phyloP scores from a whole-genome alignment of 2,888 invertebrate species.

The Theretra japonica region DNA sequence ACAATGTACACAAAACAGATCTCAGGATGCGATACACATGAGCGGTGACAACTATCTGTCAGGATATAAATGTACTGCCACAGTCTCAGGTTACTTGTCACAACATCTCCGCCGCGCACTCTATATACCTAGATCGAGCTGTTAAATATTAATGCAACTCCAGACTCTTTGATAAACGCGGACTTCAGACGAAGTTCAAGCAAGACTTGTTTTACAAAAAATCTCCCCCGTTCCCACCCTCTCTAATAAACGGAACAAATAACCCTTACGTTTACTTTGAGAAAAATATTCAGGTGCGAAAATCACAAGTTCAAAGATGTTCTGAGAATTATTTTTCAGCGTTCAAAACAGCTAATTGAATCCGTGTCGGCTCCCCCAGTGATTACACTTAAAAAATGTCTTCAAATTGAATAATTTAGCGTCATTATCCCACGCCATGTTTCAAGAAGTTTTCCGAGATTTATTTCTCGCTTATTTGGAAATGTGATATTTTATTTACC shows the following conservation, averaged over 20 bases:
- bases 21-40: no score
- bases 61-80: no score
- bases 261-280: slow-evolving; percentile 27
- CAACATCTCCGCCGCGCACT: not conserved
- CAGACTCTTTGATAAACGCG: slow-evolving; percentile 8
- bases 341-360: slow-evolving; percentile 33
- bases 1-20: no score
- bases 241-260: slow-evolving; percentile 14
- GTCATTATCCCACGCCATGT: slow-evolving; percentile 5
- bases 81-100: not conserved
- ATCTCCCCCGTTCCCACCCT: not conserved
- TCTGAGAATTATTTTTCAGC: slow-evolving; percentile 25
- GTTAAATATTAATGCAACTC: slow-evolving; percentile 21
- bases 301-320: not conserved
- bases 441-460: not conserved
- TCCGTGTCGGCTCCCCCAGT: slow-evolving; percentile 28
- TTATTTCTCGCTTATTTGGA: slow-evolving; percentile 15
- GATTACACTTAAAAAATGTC: slow-evolving; percentile 22
- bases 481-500: slow-evolving; percentile 4
- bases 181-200: not conserved
- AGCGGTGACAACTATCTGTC: no score
- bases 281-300: slow-evolving; percentile 13
- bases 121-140: not conserved
- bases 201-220: not conserved
- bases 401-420: slow-evolving; percentile 36